Conservation (phyloP, 1,140 invertebrate species). For the Magallana gigas region DNA sequence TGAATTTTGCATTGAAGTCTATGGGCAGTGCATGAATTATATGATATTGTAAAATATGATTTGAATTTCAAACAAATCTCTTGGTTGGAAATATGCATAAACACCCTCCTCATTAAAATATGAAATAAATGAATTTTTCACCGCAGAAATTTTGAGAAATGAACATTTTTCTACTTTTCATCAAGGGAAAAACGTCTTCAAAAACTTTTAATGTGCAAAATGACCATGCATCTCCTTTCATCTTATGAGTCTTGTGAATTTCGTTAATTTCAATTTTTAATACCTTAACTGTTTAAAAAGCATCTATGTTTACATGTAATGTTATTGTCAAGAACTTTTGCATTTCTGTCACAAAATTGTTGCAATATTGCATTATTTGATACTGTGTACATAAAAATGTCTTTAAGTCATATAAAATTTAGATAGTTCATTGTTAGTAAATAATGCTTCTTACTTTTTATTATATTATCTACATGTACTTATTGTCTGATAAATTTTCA, state of each 20-base stretch:
- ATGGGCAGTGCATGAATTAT: not conserved
- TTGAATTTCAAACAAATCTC: too few relatives aligned
- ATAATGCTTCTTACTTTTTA: not conserved
- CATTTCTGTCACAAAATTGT: not conserved
- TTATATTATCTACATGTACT: not conserved
- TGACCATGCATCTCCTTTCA: not conserved
- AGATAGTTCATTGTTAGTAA: not conserved
- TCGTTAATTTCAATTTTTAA: not conserved
- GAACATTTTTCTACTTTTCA: not conserved
- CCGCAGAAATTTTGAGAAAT: not conserved
- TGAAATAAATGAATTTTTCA: not conserved
- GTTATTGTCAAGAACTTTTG: not conserved
- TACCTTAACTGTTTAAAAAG: not conserved
- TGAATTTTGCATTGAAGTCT: too few relatives aligned
- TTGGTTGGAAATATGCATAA: too few relatives aligned
- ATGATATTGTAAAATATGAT: not conserved
- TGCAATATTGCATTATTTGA: slow-evolving; percentile 1
- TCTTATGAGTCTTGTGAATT: not conserved
- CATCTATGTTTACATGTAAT: not conserved
- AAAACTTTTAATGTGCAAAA: not conserved
- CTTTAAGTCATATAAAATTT: not conserved
- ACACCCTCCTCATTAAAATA: not conserved
- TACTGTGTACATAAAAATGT: not conserved
- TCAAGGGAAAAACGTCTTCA: not conserved
- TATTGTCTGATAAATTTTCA: not conserved